Evolutionary conservation across 2,797 vertebrate genomes (phyloP), one percentile per base, ranked within the genome.

Genomic region (Aldrovandia affinis): DNA sequence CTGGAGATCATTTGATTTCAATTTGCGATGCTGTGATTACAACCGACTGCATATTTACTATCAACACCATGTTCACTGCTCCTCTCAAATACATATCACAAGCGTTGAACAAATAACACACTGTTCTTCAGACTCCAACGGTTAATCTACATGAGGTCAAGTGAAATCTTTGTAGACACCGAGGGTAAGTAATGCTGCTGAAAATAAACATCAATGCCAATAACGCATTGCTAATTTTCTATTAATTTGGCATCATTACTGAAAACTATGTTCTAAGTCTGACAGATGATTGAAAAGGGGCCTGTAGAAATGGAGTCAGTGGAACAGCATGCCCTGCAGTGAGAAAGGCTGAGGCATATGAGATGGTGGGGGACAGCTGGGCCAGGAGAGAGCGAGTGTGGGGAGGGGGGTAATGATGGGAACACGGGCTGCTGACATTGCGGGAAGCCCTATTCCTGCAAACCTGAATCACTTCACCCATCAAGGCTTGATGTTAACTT

Each of bases 241-340:
- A 61, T 15, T 61, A 47, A 50, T n/a, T 52, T 30, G 28, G 42
- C 18, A 33, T 33, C 73, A 47, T 33, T 33, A 68, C 33, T 0
- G 36, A 42, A 18, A 42, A 73, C 30, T 28, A 50, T 20, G 22
- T 28, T 50, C n/a, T 50, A 50, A 78, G 9, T 30, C 75, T 39
- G 47, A 25, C 10, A 33, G 39, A 52, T 30, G 42, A 50, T 44
- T 42, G 75, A 10, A 50, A 30, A 83, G n/a, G 85, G 28, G 86
- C 83, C n/a, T 3, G 39, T 1, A 86, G 86, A 47, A 90, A 90
- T 82, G 89, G 91, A 91, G 91, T 91, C 91, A 92, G 89, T 86
- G 87, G 89, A 91, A 36, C 87, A 91, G 93, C 90, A 93, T 93
- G 89, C 86, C 61, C 89, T 92, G 92, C 91, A 90, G 57, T 39